Base-by-base conservation (phyloP, 2,113 vertebrate species). In the Taurulus bubalis region DNA sequence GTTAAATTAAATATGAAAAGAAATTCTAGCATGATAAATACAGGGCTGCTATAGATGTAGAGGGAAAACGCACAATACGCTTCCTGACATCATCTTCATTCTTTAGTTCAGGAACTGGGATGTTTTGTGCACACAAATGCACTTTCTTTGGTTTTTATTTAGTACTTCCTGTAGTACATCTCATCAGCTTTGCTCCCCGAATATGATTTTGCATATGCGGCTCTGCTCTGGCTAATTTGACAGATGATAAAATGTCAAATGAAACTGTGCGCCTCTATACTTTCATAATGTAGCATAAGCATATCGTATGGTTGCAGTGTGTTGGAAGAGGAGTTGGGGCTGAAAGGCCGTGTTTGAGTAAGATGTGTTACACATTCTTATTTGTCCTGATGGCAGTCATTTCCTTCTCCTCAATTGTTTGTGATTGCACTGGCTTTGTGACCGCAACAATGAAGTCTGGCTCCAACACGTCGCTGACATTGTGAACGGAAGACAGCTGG, bases 331-430 rank as follows among this genome's bases (percentile, higher is more conserved):
- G 77, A 60, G 36, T 58, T 36, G 1, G 67, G 66, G 66, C 84
- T 80, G 60, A 82, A 75, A 67, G 72, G 22, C 18, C 8, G 40
- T 74, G 67, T 90, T 85, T 83, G 63, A 83, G 77, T 89, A 78
- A 82, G 86, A 90, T 79, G 70, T 90, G 85, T 89, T 86, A 79
- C 85, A 85, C 79, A 36, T 80, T 84, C 38, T 24, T 79, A 73
- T 83, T 90, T 84, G 63, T 85, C 77, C 70, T 70, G 75, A 87
- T 85, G 80, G 76, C 85, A 79, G 81, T 83, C 62, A 77, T 89
- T 93, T 90, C 80, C 87, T 85, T 82, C 77, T 84, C 80, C 75
- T 84, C 80, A 62, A 71, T 90, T 87, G 87, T 85, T 85, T 81
- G 80, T 77, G 87, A 89, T 65, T 81, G 85, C 20, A 34, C 78